Base-by-base conservation (phyloP, 1,140 invertebrate genomes). In the Charaxes varanes region DNA sequence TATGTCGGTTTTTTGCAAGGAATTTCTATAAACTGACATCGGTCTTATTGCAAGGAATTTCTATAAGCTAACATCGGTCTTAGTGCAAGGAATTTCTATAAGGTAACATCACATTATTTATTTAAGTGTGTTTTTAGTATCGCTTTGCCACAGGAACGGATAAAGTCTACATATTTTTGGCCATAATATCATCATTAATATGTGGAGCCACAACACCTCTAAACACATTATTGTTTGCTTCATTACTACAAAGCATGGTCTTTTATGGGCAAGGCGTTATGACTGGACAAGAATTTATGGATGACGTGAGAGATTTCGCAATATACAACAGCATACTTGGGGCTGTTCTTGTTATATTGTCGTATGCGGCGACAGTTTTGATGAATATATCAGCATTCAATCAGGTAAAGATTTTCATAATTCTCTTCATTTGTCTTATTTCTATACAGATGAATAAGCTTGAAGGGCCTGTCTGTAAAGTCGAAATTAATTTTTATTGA, bases 191-290 rank as follows among this genome's bases (percentile, higher is more conserved):
- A 30, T 86, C 89, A 0, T 46, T 88, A 1, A 67, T 86, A 22
- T 88, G 89, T 10, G 91, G 90, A 4, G 66, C 86, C 5, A 86
- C 87, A 15, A 87, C 90, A 19, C 91, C 91, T 0, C 51, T 90
- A 4, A 90, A 93, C 55, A 90, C 90, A 27, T 70, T 91, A 4
- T 80, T 93, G n/a, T 91, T 92, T 61, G 89, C 91, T 2, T 81
- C 86, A 40, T 78, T 93, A 35, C 86, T 90, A 0, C 86, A 88
- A 66, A 81, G 61, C 45, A 84, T 84, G 77, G 69, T 84, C 0
- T 18, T 58, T 12, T 80, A 61, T 36, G 67, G 63, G 6, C 41
- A 62, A 18, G 37, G 28, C 7, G 63, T n/a, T n/a, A n/a, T n/a
- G n/a, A n/a, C n/a, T n/a, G n/a, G n/a, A n/a, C n/a, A 78, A 12